Conservation (phyloP, 2,113 vertebrate species). For the Cyphomyrus plagiostoma region DNA sequence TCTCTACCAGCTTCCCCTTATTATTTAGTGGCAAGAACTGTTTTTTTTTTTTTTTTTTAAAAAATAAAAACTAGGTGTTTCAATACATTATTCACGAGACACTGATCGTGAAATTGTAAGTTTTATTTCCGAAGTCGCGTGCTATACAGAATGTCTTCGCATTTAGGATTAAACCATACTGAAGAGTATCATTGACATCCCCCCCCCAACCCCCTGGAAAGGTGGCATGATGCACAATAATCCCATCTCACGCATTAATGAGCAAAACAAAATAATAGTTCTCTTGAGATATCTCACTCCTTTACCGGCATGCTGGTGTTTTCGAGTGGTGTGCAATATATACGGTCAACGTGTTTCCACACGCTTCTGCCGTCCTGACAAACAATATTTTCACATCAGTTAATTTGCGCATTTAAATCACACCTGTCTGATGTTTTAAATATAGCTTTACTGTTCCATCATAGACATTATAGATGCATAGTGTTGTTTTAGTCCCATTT, state of each 20-base stretch:
- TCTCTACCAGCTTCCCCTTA: not conserved
- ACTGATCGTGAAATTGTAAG: not conserved
- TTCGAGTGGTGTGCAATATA: not conserved
- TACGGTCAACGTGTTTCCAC: not conserved
- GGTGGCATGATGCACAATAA: constrained; percentile 4
- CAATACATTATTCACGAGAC: not conserved
- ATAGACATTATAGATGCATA: not conserved
- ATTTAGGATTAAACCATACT: not conserved
- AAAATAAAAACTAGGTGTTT: not conserved
- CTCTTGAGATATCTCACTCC: not conserved
- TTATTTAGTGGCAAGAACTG: not conserved
- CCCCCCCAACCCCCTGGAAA: not conserved
- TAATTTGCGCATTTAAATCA: not conserved
- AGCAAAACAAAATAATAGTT: constrained; percentile 6
- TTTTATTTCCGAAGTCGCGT: not conserved
- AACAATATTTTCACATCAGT: not conserved
- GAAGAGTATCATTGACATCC: not conserved
- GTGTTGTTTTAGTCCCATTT: not conserved
- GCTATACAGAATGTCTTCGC: not conserved
- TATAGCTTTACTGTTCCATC: not conserved
- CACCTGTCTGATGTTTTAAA: not conserved
- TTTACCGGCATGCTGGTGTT: not conserved
- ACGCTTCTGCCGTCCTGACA: not conserved
- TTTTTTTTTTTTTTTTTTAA: not conserved
- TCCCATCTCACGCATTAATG: not conserved